A percentile compares a stretch with the other conserved stretches of the same genome.
These are phyloP conservation scores for Barnardius zonarius DNA, from an alignment of 2,113 vertebrate species.

Conservation along the genomic window DNA sequence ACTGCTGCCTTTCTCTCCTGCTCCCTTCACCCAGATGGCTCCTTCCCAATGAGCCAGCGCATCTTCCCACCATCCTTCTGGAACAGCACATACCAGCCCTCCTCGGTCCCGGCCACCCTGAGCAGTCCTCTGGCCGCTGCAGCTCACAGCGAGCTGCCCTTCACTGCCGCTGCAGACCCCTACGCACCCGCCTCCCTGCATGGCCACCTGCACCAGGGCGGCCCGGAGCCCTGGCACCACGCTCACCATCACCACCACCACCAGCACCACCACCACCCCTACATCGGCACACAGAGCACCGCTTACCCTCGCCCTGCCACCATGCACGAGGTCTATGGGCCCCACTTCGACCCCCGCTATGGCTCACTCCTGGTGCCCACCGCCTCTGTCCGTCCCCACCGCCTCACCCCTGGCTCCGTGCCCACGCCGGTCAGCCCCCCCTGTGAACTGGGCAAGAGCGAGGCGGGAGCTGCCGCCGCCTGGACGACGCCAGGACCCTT, in stretches of 20 bases:
- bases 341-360: slow-evolving; percentile 92
- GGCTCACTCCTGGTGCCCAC: slow-evolving; percentile 87
- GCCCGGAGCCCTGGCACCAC: slow-evolving; percentile 89
- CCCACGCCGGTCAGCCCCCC: slow-evolving; percentile 80
- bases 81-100: slow-evolving; percentile 94
- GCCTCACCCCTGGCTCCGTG: slow-evolving; percentile 78
- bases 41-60: slow-evolving; percentile 95
- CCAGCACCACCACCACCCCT: slow-evolving; percentile 85
- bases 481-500: slow-evolving; percentile 86
- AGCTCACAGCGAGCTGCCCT: slow-evolving; percentile 86
- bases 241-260: slow-evolving; percentile 82
- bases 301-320: slow-evolving; percentile 82
- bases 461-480: slow-evolving; percentile 71
- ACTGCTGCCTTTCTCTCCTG: not conserved
- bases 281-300: slow-evolving; percentile 83
- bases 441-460: slow-evolving; percentile 87
- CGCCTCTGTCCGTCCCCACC: slow-evolving; percentile 84
- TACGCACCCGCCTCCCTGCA: slow-evolving; percentile 87
- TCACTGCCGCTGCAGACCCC: slow-evolving; percentile 77
- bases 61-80: slow-evolving; percentile 97
- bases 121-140: slow-evolving; percentile 77
- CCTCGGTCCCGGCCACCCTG: slow-evolving; percentile 72
- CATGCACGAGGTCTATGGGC: slow-evolving; percentile 91
- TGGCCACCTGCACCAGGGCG: slow-evolving; percentile 90
- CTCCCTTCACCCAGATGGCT: slow-evolving; percentile 77